These are phyloP conservation scores for Poecilia wingei DNA, from an alignment of 2,797 vertebrate species.

Conservation along the genomic window DNA sequence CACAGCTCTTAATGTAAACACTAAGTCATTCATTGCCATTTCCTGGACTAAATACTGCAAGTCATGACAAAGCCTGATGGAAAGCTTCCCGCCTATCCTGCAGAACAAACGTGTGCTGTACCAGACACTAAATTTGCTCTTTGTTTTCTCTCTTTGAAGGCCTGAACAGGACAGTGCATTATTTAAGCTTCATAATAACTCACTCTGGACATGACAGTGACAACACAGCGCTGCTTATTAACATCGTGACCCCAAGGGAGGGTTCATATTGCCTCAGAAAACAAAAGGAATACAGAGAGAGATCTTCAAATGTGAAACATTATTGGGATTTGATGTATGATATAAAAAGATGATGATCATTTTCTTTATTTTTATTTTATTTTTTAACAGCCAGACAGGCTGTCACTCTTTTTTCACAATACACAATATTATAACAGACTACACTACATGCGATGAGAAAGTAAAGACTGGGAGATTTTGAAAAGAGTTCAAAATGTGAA, in stretches of 20 bases:
- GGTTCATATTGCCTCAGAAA: conserved; percentile 26
- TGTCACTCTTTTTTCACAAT: background rate
- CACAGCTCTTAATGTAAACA: conserved; percentile 54
- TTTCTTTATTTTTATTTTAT: background rate
- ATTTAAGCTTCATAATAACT: conserved; percentile 57
- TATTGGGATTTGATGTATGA: conserved; percentile 34
- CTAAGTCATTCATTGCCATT: conserved; percentile 55
- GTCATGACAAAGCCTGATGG: conserved; percentile 71
- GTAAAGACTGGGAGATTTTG: background rate
- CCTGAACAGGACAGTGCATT: conserved; percentile 46
- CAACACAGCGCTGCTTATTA: conserved; percentile 45
- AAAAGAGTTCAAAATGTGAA: background rate
- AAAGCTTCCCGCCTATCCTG: conserved; percentile 68
- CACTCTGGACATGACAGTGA: conserved; percentile 53
- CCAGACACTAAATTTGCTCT: conserved; percentile 70
- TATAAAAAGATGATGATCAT: conserved; percentile 19
- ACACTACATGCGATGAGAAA: background rate
- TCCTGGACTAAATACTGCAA: conserved; percentile 75
- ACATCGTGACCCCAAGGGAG: conserved; percentile 27
- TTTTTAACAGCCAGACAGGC: conserved; percentile 22
- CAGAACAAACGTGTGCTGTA: conserved; percentile 76
- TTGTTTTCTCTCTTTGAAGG: conserved; percentile 71
- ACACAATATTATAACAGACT: background rate
- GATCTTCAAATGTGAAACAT: conserved; percentile 30
- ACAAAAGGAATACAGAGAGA: conserved; percentile 33